Conservation (phyloP, 2,888 invertebrate species). For the Drosophila picticornis region DNA sequence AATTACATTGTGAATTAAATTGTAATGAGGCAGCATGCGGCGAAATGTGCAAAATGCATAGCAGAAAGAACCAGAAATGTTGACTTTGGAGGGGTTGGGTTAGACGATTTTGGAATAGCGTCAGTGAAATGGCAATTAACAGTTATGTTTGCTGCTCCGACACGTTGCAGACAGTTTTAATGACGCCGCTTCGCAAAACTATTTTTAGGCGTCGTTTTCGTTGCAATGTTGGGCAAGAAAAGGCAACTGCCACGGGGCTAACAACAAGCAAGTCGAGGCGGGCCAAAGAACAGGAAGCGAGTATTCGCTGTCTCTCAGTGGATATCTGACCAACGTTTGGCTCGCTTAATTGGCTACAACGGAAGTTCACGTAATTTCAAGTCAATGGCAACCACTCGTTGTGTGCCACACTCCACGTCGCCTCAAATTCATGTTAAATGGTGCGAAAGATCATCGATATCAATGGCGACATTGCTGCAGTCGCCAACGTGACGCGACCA, state of each 20-base stretch:
- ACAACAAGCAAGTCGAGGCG: neutral
- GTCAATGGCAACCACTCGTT: conserved; percentile 19
- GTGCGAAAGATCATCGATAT: conserved; percentile 69
- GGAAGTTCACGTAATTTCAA: conserved; percentile 73
- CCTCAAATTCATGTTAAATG: conserved; percentile 64
- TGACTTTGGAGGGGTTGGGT: neutral
- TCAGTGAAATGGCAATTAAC: conserved; percentile 77
- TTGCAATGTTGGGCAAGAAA: conserved; percentile 19
- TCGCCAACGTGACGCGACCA: conserved; percentile 21
- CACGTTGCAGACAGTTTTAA: conserved; percentile 72
- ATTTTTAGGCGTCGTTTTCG: conserved; percentile 63
- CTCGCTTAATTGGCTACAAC: conserved; percentile 69
- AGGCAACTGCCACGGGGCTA: conserved; percentile 24
- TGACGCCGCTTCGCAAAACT: conserved; percentile 55
- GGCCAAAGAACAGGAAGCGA: conserved; percentile 50
- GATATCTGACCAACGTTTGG: conserved; percentile 41
- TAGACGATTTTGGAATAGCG: conserved; percentile 19
- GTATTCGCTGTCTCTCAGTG: conserved; percentile 2
- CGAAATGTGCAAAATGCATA: conserved; percentile 70
- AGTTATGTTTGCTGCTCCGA: conserved; percentile 77
- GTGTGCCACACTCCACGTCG: conserved; percentile 17
- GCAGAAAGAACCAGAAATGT: conserved; percentile 7
- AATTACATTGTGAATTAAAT: conserved; percentile 83
- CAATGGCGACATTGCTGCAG: conserved; percentile 13
- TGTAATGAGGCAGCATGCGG: conserved; percentile 82